phyloP scores from a whole-genome alignment of 1,140 invertebrate species.

The Rhopalosiphum maidis region DNA sequence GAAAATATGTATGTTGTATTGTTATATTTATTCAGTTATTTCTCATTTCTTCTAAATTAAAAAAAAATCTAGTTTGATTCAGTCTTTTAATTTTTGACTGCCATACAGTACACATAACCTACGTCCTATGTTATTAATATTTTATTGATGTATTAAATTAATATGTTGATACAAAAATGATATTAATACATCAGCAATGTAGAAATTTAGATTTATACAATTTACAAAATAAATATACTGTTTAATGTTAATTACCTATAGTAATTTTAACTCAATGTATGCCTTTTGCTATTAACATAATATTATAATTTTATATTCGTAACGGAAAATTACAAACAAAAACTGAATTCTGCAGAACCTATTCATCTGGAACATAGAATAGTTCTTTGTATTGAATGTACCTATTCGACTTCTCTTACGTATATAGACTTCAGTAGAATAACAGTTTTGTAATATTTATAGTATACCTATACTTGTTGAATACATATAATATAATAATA shows the following conservation, averaged over 20 bases:
- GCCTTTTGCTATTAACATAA: background rate
- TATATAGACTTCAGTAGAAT: background rate
- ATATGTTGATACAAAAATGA: background rate
- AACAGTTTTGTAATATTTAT: background rate
- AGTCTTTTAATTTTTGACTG: background rate
- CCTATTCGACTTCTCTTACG: background rate
- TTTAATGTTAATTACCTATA: no score
- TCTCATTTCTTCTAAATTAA: background rate
- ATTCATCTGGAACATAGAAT: background rate
- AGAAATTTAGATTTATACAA: background rate
- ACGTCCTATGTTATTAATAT: background rate
- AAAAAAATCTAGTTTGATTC: background rate
- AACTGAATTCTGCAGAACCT: background rate
- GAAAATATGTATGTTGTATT: background rate
- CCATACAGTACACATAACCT: background rate
- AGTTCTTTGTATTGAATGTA: conserved; percentile 1
- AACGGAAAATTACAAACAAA: background rate
- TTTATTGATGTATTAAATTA: background rate
- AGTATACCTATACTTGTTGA: background rate
- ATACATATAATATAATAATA: background rate
- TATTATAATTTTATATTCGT: background rate
- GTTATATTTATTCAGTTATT: background rate
- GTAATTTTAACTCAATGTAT: no score
- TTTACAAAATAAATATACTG: background rate
- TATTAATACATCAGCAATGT: background rate